Conservation (phyloP, 2,888 invertebrate genomes). For the Tillus elongatus region DNA sequence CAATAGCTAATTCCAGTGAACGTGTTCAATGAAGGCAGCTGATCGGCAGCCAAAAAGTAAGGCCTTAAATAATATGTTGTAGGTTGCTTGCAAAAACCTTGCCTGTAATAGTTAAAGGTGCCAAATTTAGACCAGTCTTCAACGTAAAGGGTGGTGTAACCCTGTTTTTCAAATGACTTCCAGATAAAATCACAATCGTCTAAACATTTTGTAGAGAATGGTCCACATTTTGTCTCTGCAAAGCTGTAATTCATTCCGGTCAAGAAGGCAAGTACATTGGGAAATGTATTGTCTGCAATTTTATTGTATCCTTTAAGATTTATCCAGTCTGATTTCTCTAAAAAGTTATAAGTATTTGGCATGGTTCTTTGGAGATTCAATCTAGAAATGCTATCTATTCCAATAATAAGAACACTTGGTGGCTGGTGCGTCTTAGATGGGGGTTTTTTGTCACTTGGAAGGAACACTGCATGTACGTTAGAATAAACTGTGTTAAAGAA, state of each 20-base stretch:
- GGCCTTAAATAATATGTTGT: constrained; percentile 75
- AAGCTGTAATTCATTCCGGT: constrained; percentile 51
- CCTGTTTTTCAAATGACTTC: constrained; percentile 60
- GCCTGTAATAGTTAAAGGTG: constrained; percentile 62
- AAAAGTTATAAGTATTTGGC: constrained; percentile 58
- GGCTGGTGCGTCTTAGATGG: constrained; percentile 26
- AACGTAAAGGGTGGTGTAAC: constrained; percentile 70
- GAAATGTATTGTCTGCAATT: constrained; percentile 83
- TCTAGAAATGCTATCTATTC: constrained; percentile 78
- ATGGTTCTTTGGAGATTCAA: constrained; percentile 66
- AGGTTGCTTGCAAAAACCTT: constrained; percentile 63
- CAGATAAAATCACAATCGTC: constrained; percentile 71
- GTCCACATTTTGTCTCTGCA: constrained; percentile 43
- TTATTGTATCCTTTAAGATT: constrained; percentile 44
- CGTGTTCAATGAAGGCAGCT: constrained; percentile 39
- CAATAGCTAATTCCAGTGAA: constrained; percentile 48
- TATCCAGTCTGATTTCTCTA: constrained; percentile 46
- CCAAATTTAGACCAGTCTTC: constrained; percentile 56
- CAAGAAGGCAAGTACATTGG: constrained; percentile 76
- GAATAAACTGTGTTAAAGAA: constrained; percentile 36
- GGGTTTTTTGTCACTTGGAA: constrained; percentile 8
- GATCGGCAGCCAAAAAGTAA: constrained; percentile 60
- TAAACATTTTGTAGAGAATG: constrained; percentile 45
- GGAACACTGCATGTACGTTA: constrained; percentile 48
- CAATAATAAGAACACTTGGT: constrained; percentile 64